Percentiles rank a stretch among this genome's conserved stretches.
phyloP scores from a whole-genome alignment of 2,797 vertebrate genomes.

The Brotula barbata region DNA sequence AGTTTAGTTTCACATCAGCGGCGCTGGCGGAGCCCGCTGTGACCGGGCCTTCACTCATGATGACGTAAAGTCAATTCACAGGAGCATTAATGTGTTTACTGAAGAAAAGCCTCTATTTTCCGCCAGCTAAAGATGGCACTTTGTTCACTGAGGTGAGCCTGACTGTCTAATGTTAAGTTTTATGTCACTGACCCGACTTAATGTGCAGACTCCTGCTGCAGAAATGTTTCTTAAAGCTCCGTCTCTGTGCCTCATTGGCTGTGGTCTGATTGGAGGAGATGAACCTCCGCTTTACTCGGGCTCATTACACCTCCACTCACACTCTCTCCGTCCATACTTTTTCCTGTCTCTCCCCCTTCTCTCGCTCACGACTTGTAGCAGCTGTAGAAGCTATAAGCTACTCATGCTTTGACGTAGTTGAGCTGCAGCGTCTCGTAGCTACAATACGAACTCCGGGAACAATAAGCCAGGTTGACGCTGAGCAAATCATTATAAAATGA shows the following conservation, averaged over 20 bases:
- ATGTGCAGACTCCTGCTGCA: constrained; percentile 42
- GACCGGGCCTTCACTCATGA: constrained; percentile 36
- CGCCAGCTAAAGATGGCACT: constrained; percentile 44
- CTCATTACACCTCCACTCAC: constrained; percentile 64
- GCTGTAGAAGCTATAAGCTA: too few species aligned
- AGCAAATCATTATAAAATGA: too few species aligned
- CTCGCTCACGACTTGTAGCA: too few species aligned
- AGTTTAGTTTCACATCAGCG: constrained; percentile 29
- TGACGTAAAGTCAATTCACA: constrained; percentile 46
- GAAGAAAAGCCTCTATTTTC: constrained; percentile 47
- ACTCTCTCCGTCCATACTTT: constrained; percentile 33
- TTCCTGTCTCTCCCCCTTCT: background rate
- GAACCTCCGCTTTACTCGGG: constrained; percentile 66
- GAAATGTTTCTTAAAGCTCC: constrained; percentile 48
- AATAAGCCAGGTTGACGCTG: too few species aligned
- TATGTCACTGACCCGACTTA: constrained; percentile 62
- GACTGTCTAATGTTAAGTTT: constrained; percentile 62
- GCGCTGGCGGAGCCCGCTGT: constrained; percentile 16
- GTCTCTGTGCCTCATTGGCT: constrained; percentile 67
- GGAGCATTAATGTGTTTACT: constrained; percentile 56
- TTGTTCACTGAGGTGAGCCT: constrained; percentile 56
- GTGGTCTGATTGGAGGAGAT: constrained; percentile 71
- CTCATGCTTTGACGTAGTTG: too few species aligned
- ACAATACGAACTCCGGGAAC: too few species aligned
- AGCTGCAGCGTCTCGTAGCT: too few species aligned